Conservation (phyloP, 2,797 vertebrate genomes). For the Vespertilio murinus region DNA sequence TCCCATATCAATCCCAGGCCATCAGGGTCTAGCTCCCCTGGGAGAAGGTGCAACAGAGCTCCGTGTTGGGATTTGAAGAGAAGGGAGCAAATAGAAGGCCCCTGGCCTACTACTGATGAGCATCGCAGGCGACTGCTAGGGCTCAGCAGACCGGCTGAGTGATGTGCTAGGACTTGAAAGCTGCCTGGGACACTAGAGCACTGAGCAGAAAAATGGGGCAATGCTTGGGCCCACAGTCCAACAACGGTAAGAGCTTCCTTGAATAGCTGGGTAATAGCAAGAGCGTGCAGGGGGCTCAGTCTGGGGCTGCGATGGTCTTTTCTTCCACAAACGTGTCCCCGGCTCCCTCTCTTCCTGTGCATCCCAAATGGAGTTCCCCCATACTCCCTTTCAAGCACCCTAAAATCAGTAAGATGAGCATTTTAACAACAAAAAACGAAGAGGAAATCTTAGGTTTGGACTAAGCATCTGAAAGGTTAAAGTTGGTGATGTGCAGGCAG, state of each 20-base stretch:
- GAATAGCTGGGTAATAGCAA: not conserved
- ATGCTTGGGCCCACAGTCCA: too few species aligned
- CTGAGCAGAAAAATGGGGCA: not conserved
- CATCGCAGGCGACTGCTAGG: not conserved
- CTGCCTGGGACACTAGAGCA: not conserved
- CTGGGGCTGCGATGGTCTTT: not conserved
- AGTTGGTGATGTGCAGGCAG: too few species aligned
- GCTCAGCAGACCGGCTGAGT: fast-evolving
- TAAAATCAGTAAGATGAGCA: not conserved
- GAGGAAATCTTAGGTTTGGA: not conserved
- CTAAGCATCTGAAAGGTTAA: not conserved
- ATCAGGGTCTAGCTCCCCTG: not conserved
- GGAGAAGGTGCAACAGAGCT: not conserved
- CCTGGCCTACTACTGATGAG: not conserved
- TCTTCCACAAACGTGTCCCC: not conserved
- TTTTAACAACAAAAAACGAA: not conserved
- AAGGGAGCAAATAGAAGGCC: not conserved
- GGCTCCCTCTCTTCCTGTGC: not conserved
- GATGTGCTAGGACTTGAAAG: not conserved
- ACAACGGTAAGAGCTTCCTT: not conserved
- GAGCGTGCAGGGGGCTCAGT: fast-evolving
- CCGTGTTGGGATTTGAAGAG: not conserved
- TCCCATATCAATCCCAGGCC: fast-evolving
- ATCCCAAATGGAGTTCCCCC: not conserved
- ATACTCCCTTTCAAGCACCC: not conserved